A percentile compares a stretch with the other conserved stretches of the same genome.
Evolutionary conservation across 2,888 invertebrate species (phyloP).

Genomic region (Eueremaeus valkanovi): DNA sequence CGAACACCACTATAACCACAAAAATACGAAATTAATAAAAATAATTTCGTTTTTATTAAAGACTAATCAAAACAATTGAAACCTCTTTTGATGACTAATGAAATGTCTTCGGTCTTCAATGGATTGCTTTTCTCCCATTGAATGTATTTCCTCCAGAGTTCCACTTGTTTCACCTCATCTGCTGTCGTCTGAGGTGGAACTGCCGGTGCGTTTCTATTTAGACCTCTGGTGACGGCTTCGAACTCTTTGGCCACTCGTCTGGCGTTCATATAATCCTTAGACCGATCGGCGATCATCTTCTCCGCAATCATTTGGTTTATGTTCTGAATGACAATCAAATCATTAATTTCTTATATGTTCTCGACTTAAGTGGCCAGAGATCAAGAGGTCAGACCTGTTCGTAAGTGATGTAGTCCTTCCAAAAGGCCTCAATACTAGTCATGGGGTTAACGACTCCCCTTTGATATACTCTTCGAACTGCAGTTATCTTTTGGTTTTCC

Average conservation of each 20-base stretch:
- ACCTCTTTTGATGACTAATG: conserved; percentile 74
- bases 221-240: conserved; percentile 87
- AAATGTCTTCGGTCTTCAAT: conserved; percentile 89
- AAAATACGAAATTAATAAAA: not conserved
- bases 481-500: conserved; percentile 98
- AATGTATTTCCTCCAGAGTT: conserved; percentile 98
- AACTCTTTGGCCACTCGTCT: conserved; percentile 91
- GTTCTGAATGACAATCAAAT: conserved; percentile 58
- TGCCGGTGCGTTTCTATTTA: conserved; percentile 92
- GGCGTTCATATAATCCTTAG: conserved; percentile 96
- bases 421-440: conserved; percentile 88
- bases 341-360: conserved; percentile 17
- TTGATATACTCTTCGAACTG: conserved; percentile 94
- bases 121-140: conserved; percentile 96
- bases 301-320: conserved; percentile 87
- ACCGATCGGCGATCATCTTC: conserved; percentile 94
- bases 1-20: conserved; percentile 80
- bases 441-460: conserved; percentile 93
- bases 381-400: conserved; percentile 59
- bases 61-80: conserved; percentile 49
- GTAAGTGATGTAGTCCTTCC: conserved; percentile 93
- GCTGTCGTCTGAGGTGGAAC: conserved; percentile 72
- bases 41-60: not conserved
- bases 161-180: conserved; percentile 60
- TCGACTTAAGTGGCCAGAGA: not conserved